phyloP scores from a whole-genome alignment of 2,888 invertebrate genomes.

The Standfussiana lucernea region DNA sequence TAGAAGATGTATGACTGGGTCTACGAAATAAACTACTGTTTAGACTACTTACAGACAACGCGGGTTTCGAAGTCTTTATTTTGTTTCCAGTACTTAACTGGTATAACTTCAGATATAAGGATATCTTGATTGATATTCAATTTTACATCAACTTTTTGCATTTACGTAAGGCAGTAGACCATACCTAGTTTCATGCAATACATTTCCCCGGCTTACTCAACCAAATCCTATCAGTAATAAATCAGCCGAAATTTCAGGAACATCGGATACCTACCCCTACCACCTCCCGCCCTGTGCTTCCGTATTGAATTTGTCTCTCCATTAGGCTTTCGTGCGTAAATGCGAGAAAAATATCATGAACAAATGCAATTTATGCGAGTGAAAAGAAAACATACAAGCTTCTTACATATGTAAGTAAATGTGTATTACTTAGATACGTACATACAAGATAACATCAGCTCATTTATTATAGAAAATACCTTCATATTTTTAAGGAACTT shows the following conservation, averaged over 20 bases:
- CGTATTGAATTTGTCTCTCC: slow-evolving; percentile 25
- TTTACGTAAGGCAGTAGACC: neutral
- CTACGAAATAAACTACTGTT: neutral
- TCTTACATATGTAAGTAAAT: neutral
- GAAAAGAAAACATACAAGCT: slow-evolving; percentile 8
- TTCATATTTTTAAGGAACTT: neutral
- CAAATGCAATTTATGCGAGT: slow-evolving; percentile 32
- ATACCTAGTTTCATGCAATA: neutral
- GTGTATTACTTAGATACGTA: neutral
- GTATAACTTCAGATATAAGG: neutral
- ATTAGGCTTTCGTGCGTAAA: slow-evolving; percentile 17
- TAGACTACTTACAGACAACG: neutral
- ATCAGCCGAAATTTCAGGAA: neutral
- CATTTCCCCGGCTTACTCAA: neutral
- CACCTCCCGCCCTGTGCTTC: neutral
- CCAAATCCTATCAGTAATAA: slow-evolving; percentile 12
- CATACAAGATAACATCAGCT: neutral
- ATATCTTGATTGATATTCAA: neutral
- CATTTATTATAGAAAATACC: slow-evolving; percentile 1
- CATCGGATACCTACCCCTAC: slow-evolving; percentile 16
- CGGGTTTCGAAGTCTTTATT: neutral
- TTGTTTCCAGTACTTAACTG: neutral
- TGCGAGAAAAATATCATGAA: slow-evolving; percentile 31
- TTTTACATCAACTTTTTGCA: neutral
- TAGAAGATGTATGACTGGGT: too few species aligned